Evolutionary conservation across 1,140 invertebrate species (phyloP).

Genomic region (Apis cerana): DNA sequence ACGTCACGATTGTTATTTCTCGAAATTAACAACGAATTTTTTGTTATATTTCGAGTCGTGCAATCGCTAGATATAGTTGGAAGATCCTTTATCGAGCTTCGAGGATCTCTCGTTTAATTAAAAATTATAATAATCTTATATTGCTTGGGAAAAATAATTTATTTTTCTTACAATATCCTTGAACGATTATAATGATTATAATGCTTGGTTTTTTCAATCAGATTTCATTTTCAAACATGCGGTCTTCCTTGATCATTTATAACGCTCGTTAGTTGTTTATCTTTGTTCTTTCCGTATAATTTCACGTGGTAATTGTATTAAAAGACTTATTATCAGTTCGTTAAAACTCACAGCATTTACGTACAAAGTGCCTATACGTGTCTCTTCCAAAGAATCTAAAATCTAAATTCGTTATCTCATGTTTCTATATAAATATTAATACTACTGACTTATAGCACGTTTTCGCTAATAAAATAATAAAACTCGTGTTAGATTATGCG

Average conservation of each 20-base stretch:
- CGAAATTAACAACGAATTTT: no score
- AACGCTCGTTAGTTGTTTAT: background rate
- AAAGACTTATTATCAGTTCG: background rate
- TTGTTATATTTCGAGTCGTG: background rate
- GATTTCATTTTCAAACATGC: background rate
- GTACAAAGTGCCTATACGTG: background rate
- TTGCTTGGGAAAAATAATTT: background rate
- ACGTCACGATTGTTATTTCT: background rate
- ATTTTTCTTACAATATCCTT: background rate
- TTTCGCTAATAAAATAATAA: no score
- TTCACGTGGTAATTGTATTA: background rate
- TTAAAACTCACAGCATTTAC: background rate
- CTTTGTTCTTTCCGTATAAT: background rate
- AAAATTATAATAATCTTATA: constrained; percentile 38
- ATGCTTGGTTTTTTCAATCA: background rate
- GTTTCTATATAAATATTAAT: background rate
- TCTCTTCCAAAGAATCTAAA: no score
- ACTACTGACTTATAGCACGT: background rate
- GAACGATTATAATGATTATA: background rate
- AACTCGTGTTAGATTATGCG: background rate
- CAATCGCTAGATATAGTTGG: no score
- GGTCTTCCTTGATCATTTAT: background rate
- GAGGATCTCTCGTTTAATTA: constrained; percentile 28
- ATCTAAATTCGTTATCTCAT: no score
- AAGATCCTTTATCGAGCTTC: no score